These are phyloP conservation scores for Gymnothorax javanicus DNA, from an alignment of 2,797 vertebrate genomes.

Conservation along the genomic window DNA sequence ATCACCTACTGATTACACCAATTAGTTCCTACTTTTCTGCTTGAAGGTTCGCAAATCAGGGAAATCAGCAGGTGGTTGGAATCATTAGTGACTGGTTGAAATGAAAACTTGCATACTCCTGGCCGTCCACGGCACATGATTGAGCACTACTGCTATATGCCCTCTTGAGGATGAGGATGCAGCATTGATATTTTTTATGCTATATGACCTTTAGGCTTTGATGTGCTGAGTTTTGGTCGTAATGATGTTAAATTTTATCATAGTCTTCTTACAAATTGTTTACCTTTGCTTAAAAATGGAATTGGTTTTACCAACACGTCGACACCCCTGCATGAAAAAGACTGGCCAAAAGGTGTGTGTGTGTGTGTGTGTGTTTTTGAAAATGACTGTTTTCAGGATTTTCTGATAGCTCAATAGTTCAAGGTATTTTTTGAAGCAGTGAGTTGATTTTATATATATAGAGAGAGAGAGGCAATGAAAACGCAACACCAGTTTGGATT, in stretches of 20 bases:
- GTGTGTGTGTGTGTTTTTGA: not conserved
- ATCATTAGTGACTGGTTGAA: no score
- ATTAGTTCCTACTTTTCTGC: no score
- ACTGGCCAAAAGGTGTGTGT: not conserved
- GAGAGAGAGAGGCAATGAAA: no score
- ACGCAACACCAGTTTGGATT: no score
- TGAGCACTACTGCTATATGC: no score
- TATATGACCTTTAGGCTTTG: not conserved
- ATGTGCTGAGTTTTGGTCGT: not conserved
- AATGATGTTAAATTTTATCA: no score
- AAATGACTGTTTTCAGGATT: slow-evolving; percentile 38
- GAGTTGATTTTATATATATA: slow-evolving; percentile 14
- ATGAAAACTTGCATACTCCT: no score
- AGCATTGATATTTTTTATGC: not conserved
- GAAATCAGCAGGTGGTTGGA: no score
- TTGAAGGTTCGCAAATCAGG: no score
- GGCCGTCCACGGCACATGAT: no score
- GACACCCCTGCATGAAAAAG: not conserved
- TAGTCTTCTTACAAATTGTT: not conserved
- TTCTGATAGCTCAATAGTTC: slow-evolving; percentile 19
- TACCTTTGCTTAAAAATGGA: not conserved
- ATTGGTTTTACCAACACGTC: not conserved
- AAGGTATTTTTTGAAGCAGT: not conserved
- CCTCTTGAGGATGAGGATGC: no score
- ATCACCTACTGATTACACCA: no score